These are phyloP conservation scores for Hyla sarda DNA, from an alignment of 2,113 vertebrate genomes.

Conservation along the genomic window DNA sequence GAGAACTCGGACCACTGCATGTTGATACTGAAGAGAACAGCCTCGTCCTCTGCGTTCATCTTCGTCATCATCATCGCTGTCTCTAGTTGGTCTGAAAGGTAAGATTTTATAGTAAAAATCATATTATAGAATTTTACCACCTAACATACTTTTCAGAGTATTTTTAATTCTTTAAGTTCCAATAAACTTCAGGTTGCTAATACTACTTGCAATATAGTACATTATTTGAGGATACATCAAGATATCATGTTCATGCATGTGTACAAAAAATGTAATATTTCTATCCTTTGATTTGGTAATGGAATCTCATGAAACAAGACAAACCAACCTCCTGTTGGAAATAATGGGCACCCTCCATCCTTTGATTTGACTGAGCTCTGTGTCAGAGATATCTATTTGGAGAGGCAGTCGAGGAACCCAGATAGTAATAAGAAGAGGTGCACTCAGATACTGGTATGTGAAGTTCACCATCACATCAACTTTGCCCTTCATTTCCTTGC, in stretches of 20 bases:
- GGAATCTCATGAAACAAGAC: not conserved
- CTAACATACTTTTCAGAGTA: not conserved
- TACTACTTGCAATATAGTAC: not conserved
- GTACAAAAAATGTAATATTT: not conserved
- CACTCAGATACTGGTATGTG: conserved; percentile 86
- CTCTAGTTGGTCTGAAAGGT: conserved; percentile 78
- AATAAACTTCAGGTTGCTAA: not conserved
- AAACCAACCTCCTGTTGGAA: conserved; percentile 82
- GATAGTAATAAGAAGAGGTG: conserved; percentile 86
- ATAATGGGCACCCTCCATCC: conserved; percentile 90
- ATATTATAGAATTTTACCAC: not conserved
- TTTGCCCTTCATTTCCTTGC: conserved; percentile 94
- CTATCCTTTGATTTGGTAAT: not conserved
- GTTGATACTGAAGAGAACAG: conserved; percentile 92
- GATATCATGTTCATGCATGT: not conserved
- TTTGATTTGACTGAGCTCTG: conserved; percentile 94
- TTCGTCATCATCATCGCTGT: conserved; percentile 95
- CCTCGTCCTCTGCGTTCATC: conserved; percentile 85
- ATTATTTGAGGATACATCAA: not conserved
- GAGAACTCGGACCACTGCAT: conserved; percentile 87
- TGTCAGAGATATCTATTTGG: conserved; percentile 94
- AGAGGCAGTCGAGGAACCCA: conserved; percentile 95
- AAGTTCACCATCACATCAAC: conserved; percentile 88
- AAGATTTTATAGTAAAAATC: not conserved
- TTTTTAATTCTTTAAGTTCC: not conserved